These are phyloP conservation scores for Sebastes paucispinis DNA, from an alignment of 2,797 vertebrate genomes.

Conservation along the genomic window DNA sequence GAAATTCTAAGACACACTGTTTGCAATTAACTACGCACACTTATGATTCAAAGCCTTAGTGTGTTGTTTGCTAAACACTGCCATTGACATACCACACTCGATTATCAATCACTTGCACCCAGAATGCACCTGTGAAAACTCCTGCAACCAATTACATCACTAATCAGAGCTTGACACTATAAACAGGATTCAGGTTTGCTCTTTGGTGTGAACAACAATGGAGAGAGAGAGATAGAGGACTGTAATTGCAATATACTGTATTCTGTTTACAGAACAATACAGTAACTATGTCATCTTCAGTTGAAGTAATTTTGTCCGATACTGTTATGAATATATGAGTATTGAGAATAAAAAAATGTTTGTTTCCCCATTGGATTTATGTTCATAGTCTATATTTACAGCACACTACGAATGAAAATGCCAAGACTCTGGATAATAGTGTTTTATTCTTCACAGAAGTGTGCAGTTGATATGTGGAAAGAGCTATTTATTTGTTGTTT, in stretches of 20 bases:
- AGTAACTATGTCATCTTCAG: neutral
- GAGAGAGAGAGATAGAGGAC: neutral
- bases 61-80: neutral
- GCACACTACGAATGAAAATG: neutral
- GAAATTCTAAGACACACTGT: neutral
- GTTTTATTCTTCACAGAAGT: neutral
- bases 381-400: neutral
- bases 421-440: neutral
- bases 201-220: neutral
- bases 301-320: rapidly evolving
- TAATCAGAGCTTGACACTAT: neutral
- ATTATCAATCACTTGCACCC: neutral
- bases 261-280: neutral
- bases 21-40: neutral
- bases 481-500: neutral
- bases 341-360: neutral
- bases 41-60: neutral
- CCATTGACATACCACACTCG: neutral
- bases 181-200: neutral
- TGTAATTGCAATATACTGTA: neutral
- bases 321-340: neutral
- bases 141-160: neutral
- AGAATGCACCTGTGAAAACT: neutral
- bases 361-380: neutral
- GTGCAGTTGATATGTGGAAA: neutral